Percentiles rank a stretch among this genome's conserved stretches.
These are phyloP conservation scores for Cyphomyrus discorhynchus DNA, from an alignment of 2,113 vertebrate species.

Conservation along the genomic window DNA sequence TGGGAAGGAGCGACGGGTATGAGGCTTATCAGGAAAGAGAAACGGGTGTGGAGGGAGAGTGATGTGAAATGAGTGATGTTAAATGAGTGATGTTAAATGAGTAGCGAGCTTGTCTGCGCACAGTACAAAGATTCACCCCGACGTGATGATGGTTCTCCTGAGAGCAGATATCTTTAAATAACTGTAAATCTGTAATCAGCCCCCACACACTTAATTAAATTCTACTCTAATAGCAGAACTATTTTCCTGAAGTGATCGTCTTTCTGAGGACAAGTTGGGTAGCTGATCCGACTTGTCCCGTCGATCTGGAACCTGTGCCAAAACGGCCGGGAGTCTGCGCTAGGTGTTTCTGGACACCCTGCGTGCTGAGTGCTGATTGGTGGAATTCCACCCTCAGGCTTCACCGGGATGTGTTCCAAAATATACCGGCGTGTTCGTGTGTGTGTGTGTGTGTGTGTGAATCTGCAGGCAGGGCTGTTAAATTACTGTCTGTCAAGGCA, in stretches of 20 bases:
- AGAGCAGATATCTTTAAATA: conserved; percentile 43
- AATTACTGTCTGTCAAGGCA: background rate
- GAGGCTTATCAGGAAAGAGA: background rate
- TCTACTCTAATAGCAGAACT: conserved; percentile 63
- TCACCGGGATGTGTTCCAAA: conserved; percentile 61
- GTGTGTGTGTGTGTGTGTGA: conserved; percentile 49
- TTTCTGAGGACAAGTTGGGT: conserved; percentile 65
- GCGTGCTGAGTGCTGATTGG: conserved; percentile 54
- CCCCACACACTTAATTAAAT: conserved; percentile 65
- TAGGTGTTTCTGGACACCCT: conserved; percentile 57
- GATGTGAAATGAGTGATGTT: background rate
- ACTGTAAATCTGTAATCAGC: conserved; percentile 61
- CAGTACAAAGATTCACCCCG: background rate
- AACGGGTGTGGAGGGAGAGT: background rate
- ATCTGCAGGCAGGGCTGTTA: background rate
- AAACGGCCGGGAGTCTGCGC: conserved; percentile 51
- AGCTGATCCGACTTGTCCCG: conserved; percentile 69
- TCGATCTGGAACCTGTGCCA: conserved; percentile 56
- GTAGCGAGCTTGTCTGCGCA: background rate
- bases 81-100: background rate
- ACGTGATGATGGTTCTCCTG: conserved; percentile 15
- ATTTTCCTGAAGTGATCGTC: conserved; percentile 67
- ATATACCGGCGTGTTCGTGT: conserved; percentile 53
- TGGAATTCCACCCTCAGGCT: conserved; percentile 52
- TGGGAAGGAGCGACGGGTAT: background rate